These are phyloP conservation scores for Tenthredo notha DNA, from an alignment of 2,888 invertebrate species.

Conservation along the genomic window DNA sequence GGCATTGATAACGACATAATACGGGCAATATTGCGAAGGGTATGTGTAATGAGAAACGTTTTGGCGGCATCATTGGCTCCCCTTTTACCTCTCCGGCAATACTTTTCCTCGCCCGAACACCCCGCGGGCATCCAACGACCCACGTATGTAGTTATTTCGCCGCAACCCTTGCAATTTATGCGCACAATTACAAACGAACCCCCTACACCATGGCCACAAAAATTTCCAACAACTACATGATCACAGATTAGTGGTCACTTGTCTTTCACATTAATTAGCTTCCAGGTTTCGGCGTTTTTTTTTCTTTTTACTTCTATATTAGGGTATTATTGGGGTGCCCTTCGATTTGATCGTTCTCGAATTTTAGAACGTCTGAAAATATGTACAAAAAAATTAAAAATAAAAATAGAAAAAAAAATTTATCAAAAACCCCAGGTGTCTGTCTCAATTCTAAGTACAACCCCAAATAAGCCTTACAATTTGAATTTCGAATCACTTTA, in stretches of 20 bases:
- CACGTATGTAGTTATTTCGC: slow-evolving; percentile 50
- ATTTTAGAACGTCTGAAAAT: too few relatives aligned
- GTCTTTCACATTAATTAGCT: slow-evolving; percentile 67
- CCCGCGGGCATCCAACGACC: slow-evolving; percentile 58
- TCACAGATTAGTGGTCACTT: slow-evolving; percentile 68
- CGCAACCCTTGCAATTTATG: slow-evolving; percentile 65
- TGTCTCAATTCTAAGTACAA: too few relatives aligned
- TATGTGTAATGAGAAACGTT: slow-evolving; percentile 35
- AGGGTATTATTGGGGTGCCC: too few relatives aligned
- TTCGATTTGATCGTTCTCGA: too few relatives aligned
- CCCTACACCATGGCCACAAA: slow-evolving; percentile 62
- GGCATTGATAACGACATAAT: slow-evolving; percentile 37
- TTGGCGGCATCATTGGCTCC: slow-evolving; percentile 5
- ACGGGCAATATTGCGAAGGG: slow-evolving; percentile 25
- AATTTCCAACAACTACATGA: slow-evolving; percentile 66
- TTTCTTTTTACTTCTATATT: background rate
- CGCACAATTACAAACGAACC: slow-evolving; percentile 65
- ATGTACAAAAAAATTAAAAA: too few relatives aligned
- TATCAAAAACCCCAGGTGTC: too few relatives aligned
- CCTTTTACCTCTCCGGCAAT: slow-evolving; percentile 12
- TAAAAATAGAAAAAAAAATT: too few relatives aligned
- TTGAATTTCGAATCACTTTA: too few relatives aligned
- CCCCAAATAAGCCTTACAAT: too few relatives aligned
- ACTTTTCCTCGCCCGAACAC: slow-evolving; percentile 26
- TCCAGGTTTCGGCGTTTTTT: slow-evolving; percentile 1